Conservation (phyloP, 2,113 vertebrate genomes). For the Sinocyclocheilus grahami region DNA sequence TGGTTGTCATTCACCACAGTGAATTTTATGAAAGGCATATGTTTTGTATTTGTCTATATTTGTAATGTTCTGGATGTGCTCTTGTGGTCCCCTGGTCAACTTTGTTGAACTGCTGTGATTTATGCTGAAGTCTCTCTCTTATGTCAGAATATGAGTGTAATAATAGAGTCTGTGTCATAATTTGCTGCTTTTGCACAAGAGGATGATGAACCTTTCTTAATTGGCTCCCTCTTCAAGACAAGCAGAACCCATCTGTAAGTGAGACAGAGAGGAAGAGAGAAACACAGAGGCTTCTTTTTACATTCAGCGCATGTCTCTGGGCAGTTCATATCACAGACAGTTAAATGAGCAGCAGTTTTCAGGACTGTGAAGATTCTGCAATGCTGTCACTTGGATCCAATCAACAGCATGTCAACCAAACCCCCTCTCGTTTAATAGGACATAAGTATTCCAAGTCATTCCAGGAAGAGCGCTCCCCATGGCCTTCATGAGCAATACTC, state of each 20-base stretch:
- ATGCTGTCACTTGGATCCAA: constrained; percentile 5
- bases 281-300: not conserved
- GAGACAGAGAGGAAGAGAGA: not conserved
- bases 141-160: not conserved
- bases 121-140: constrained; percentile 18
- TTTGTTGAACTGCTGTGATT: not conserved
- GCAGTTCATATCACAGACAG: constrained; percentile 6
- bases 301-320: not conserved
- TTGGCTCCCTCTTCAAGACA: constrained; percentile 19
- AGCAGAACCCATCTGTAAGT: not conserved
- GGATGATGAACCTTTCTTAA: constrained; percentile 30
- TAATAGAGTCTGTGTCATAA: constrained; percentile 34
- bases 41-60: not conserved
- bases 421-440: constrained; percentile 10
- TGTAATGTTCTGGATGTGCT: not conserved
- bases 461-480: not conserved
- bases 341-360: not conserved
- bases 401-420: constrained; percentile 31
- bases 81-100: not conserved
- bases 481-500: constrained; percentile 11
- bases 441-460: constrained; percentile 34
- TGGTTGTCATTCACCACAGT: not conserved
- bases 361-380: constrained; percentile 14
- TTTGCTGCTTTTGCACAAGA: constrained; percentile 36
- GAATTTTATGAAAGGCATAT: not conserved